Evolutionary conservation across 2,888 invertebrate species (phyloP).

Genomic region (Leucozona laternaria): DNA sequence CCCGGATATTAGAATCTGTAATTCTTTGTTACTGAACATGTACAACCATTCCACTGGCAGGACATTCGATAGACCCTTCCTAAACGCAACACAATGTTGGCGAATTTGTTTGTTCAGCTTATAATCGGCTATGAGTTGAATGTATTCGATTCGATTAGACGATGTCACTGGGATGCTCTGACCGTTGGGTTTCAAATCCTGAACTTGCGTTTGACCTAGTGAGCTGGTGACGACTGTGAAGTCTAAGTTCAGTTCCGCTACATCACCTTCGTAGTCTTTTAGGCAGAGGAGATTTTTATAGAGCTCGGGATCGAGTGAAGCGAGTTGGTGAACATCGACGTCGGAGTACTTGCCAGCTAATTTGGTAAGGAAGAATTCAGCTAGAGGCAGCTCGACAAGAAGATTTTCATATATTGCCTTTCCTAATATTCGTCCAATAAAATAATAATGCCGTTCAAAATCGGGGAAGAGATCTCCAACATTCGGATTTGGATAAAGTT

Average conservation of each 20-base stretch:
- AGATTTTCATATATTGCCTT: conserved; percentile 98
- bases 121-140: conserved; percentile 97
- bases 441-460: conserved; percentile 95
- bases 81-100: conserved; percentile 94
- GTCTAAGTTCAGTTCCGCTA: conserved; percentile 94
- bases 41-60: conserved; percentile 96
- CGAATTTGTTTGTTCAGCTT: conserved; percentile 96
- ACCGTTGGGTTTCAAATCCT: conserved; percentile 96
- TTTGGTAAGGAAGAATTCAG: conserved; percentile 97
- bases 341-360: conserved; percentile 90
- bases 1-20: conserved; percentile 98
- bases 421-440: conserved; percentile 96
- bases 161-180: conserved; percentile 95
- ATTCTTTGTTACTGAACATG: conserved; percentile 96
- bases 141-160: conserved; percentile 97
- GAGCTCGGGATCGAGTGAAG: conserved; percentile 93
- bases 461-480: conserved; percentile 94
- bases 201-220: conserved; percentile 94
- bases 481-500: conserved; percentile 98
- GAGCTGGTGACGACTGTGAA: conserved; percentile 96
- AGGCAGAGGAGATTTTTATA: conserved; percentile 95
- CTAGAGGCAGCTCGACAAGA: conserved; percentile 96
- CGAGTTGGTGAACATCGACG: conserved; percentile 95
- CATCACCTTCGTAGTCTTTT: conserved; percentile 93
- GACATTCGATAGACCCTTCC: conserved; percentile 95